phyloP scores from a whole-genome alignment of 2,888 invertebrate species.

The Pseudococcus jackbeardsleyi region DNA sequence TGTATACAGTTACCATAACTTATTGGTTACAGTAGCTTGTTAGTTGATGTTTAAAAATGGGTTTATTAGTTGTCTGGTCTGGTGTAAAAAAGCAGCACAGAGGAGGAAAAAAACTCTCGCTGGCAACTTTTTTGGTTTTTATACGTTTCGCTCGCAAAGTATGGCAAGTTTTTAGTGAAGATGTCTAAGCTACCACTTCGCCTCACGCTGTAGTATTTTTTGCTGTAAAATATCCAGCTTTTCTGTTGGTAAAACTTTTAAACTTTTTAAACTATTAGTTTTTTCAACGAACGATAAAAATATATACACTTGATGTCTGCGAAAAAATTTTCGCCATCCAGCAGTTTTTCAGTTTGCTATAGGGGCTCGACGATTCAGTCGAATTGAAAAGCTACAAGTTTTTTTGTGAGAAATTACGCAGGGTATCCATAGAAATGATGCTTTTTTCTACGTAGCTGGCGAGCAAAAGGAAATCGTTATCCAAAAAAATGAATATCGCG shows the following conservation, averaged over 20 bases:
- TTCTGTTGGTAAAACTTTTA: neutral
- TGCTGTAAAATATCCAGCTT: conserved; percentile 31
- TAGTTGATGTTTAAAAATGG: neutral
- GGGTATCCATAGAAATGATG: neutral
- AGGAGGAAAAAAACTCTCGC: neutral
- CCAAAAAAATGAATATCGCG: conserved; percentile 28
- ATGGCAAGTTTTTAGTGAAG: conserved; percentile 14
- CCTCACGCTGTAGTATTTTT: neutral
- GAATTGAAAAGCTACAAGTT: conserved; percentile 23
- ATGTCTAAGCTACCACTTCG: neutral
- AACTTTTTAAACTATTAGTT: conserved; percentile 39
- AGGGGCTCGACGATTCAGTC: conserved; percentile 14
- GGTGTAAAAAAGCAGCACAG: neutral
- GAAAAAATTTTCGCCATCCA: neutral
- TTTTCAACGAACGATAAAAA: conserved; percentile 29
- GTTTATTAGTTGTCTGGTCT: conserved; percentile 23
- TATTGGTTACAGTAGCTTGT: neutral
- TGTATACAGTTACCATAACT: neutral
- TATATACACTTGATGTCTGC: conserved; percentile 26
- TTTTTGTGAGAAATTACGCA: conserved; percentile 2
- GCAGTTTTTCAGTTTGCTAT: neutral
- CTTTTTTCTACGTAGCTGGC: neutral
- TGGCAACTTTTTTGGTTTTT: neutral
- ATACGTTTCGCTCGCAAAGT: neutral
- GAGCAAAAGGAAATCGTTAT: conserved; percentile 25